phyloP scores from a whole-genome alignment of 2,797 vertebrate species.

The Xerus rutilus region DNA sequence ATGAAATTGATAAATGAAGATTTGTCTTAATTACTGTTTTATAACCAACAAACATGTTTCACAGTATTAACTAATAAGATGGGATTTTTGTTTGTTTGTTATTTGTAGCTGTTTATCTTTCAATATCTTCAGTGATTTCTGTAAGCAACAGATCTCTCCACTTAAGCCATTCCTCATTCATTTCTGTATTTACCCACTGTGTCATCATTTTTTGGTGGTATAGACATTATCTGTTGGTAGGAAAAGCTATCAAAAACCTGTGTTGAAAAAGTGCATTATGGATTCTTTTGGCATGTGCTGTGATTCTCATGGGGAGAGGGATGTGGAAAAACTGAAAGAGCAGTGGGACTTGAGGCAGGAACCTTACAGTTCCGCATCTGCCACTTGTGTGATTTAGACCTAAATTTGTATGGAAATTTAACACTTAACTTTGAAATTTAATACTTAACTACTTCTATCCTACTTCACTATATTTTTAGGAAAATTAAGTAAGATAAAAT shows the following conservation, averaged over 20 bases:
- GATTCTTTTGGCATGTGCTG: neutral
- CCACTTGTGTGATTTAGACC: neutral
- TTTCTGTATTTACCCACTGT: neutral
- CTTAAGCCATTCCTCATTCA: neutral
- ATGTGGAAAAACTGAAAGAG: neutral
- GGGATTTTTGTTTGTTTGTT: neutral
- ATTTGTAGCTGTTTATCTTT: conserved; percentile 52
- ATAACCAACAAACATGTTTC: conserved; percentile 25
- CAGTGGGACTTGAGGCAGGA: neutral
- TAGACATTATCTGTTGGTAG: neutral
- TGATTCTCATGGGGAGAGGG: neutral
- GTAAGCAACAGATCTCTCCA: neutral
- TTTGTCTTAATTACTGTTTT: conserved; percentile 15
- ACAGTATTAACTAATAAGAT: neutral
- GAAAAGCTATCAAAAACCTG: conserved; percentile 19
- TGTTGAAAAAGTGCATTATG: neutral
- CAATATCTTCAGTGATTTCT: conserved; percentile 30
- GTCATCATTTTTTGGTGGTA: conserved; percentile 10
- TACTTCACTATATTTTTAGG: conserved; percentile 5
- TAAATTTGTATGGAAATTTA: conserved; percentile 35
- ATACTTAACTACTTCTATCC: neutral
- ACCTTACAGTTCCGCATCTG: neutral
- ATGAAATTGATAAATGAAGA: neutral
- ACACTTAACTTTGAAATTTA: conserved; percentile 28
- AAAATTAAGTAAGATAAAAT: conserved; percentile 34